Evolutionary conservation across 64 coral and sea anemone species (phyloP), one percentile per base, ranked within the genome.

Genomic region (Porites australiensis): DNA sequence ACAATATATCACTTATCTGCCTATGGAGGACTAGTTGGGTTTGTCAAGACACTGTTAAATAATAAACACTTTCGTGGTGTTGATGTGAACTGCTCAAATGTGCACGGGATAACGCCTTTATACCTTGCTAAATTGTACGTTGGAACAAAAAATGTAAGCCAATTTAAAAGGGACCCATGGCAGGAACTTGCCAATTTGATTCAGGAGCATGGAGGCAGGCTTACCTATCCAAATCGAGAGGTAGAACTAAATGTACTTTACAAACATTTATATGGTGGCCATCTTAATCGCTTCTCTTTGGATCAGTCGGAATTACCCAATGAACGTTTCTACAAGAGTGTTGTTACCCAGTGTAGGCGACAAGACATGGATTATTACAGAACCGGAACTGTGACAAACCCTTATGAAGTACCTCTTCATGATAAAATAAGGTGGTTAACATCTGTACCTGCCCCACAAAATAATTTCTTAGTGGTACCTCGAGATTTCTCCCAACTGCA

Each of bases 101-200:
- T 50, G 4, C 76, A 90, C 86, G 87, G 87, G 1, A 77, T 94
- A 55, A 94, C 93, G 2, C 93, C 93, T 65, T 52, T 90, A 13
- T 90, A 90, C 77, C 77, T 94, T 16, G 93, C 93, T n/a, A 85
- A 76, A 12, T 51, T 94, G 7, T n/a, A 90, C 3, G 79, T 60
- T 13, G 87, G 79, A 3, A 23, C 16, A 46, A 21, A 65, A 8
- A 8, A 19, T 23, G 0, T 0, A 44, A 22, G 8, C 44, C 12
- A 74, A 19, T 57, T 0, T 19, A 12, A 50, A 85, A 64, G 13
- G 5, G 81, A 92, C 13, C 79, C 50, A 4, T 92, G 90, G 90
- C 80, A 59, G 57, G 68, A 86, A 1, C 64, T 44, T 27, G 80
- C 63, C 13, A 43, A 86, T 47, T 46, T 86, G 21, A 92, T 92